Percentiles rank a stretch among this genome's conserved stretches.
These are phyloP conservation scores for Bellardia pandia DNA, from an alignment of 2,888 invertebrate genomes.

Conservation along the genomic window DNA sequence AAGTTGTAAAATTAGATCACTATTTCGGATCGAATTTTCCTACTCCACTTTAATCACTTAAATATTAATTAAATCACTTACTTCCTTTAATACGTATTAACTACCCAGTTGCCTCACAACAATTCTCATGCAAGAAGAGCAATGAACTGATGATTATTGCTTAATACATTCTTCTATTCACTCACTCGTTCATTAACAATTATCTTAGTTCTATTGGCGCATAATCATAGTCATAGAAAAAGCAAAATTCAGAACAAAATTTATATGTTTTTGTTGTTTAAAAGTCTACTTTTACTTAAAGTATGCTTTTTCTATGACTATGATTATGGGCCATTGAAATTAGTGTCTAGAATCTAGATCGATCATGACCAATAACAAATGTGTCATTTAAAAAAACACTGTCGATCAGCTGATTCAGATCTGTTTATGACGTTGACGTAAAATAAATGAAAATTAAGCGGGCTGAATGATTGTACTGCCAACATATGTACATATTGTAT, in stretches of 20 bases:
- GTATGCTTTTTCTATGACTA: too few species aligned
- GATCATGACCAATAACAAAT: slow-evolving; percentile 57
- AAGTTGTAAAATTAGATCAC: too few species aligned
- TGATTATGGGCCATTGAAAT: too few species aligned
- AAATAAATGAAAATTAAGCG: slow-evolving; percentile 31
- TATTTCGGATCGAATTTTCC: too few species aligned
- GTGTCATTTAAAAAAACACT: slow-evolving; percentile 52
- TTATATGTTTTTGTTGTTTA: too few species aligned
- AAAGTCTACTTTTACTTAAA: too few species aligned
- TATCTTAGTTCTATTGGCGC: slow-evolving; percentile 32
- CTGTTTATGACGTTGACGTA: neutral
- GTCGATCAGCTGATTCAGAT: slow-evolving; percentile 62
- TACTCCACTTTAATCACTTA: too few species aligned
- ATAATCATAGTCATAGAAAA: too few species aligned
- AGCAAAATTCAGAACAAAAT: too few species aligned
- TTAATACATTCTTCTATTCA: neutral
- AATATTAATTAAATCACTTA: too few species aligned
- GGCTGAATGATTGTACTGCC: neutral
- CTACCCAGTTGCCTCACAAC: neutral
- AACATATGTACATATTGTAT: neutral
- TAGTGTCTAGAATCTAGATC: slow-evolving; percentile 39
- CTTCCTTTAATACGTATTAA: too few species aligned
- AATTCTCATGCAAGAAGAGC: neutral
- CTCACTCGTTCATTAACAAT: slow-evolving; percentile 9
- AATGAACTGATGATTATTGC: slow-evolving; percentile 16